Evolutionary conservation across 1,140 invertebrate species (phyloP).

Genomic region (Drosophila jambulina): DNA sequence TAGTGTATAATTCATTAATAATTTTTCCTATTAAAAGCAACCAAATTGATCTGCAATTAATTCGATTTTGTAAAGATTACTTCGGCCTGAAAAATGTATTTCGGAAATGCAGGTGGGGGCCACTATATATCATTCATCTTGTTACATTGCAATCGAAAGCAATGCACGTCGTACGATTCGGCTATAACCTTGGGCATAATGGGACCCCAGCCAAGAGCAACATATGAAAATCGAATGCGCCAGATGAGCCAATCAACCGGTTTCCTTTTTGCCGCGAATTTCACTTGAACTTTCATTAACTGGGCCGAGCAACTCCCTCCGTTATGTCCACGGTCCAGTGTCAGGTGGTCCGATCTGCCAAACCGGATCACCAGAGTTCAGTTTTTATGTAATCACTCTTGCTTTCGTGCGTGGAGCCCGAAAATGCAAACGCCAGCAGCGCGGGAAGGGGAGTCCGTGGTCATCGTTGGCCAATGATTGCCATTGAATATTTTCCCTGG

Average conservation of each 20-base stretch:
- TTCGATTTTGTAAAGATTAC: background rate
- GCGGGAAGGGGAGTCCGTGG: background rate
- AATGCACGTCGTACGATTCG: background rate
- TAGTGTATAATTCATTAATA: background rate
- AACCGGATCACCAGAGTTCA: slow-evolving; percentile 67
- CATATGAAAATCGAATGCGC: slow-evolving; percentile 47
- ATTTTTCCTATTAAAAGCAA: background rate
- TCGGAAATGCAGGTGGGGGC: no score
- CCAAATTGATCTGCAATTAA: background rate
- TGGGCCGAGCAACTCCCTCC: slow-evolving; percentile 55
- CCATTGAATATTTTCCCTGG: slow-evolving; percentile 57
- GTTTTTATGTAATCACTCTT: slow-evolving; percentile 75
- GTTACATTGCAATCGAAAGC: background rate
- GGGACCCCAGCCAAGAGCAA: slow-evolving; percentile 18
- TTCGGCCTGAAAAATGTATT: no score
- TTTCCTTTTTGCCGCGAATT: slow-evolving; percentile 64
- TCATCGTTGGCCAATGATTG: slow-evolving; percentile 62
- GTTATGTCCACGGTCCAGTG: slow-evolving; percentile 23
- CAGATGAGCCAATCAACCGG: slow-evolving; percentile 64
- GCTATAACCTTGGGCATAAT: slow-evolving; percentile 73
- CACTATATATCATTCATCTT: background rate
- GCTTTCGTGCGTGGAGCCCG: slow-evolving; percentile 33
- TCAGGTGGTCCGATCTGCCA: slow-evolving; percentile 38
- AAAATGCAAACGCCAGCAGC: slow-evolving; percentile 58
- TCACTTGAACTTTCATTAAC: slow-evolving; percentile 81